Percentiles rank a stretch among this genome's conserved stretches.
phyloP scores from a whole-genome alignment of 2,113 vertebrate species.

The Eonycteris spelaea region DNA sequence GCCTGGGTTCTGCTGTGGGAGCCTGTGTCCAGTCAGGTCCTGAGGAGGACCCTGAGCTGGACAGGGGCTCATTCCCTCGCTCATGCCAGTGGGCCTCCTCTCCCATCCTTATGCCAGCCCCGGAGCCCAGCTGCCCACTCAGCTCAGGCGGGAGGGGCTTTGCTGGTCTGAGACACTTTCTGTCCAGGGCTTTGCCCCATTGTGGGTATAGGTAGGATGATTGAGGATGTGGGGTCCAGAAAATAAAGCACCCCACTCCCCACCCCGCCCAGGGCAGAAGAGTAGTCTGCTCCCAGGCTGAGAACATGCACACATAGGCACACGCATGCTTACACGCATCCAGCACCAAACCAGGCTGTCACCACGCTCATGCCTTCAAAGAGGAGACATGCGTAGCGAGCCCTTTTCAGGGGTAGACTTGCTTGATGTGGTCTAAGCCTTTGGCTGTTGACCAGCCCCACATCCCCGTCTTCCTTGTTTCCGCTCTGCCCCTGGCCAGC shows the following conservation, averaged over 20 bases:
- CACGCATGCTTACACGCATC: rapidly evolving
- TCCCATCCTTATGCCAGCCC: not conserved
- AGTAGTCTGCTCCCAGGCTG: not conserved
- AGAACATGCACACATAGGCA: rapidly evolving
- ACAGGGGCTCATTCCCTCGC: rapidly evolving
- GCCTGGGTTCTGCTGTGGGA: not conserved
- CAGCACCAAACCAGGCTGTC: not conserved
- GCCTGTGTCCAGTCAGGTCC: no score
- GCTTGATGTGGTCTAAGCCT: not conserved
- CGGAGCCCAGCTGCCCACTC: not conserved
- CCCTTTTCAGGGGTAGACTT: not conserved
- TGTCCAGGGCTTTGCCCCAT: not conserved
- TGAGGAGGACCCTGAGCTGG: not conserved
- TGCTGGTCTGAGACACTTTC: not conserved
- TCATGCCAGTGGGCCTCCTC: not conserved
- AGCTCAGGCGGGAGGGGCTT: not conserved
- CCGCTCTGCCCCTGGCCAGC: not conserved
- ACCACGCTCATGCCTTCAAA: not conserved
- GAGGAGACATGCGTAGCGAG: not conserved
- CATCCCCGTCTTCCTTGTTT: rapidly evolving
- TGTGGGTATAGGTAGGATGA: not conserved
- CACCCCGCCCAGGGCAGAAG: rapidly evolving
- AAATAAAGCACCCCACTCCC: not conserved
- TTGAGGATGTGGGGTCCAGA: not conserved
- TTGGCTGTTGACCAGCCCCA: not conserved